Conservation (phyloP, 2,797 vertebrate genomes). For the Mormyrus proboscirostris region DNA sequence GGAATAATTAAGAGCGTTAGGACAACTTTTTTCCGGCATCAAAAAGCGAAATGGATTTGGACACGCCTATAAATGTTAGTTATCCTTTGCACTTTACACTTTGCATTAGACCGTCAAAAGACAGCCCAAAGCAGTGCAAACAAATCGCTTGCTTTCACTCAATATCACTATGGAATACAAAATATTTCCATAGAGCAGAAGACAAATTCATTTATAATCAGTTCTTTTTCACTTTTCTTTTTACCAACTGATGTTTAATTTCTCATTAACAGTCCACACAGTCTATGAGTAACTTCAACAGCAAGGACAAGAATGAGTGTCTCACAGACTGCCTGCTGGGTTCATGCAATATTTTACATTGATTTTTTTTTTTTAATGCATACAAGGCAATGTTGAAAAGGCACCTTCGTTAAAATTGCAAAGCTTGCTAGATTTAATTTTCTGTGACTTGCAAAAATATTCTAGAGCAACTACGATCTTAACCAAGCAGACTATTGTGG, state of each 20-base stretch:
- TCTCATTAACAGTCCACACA: background rate
- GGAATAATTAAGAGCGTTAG: background rate
- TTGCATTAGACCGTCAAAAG: no score
- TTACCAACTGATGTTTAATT: background rate
- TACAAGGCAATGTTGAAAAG: background rate
- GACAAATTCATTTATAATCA: background rate
- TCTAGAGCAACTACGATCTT: background rate
- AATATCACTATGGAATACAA: background rate
- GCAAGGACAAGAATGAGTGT: background rate
- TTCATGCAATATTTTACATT: background rate
- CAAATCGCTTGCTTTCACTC: background rate
- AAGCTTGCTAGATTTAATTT: background rate
- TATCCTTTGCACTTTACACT: no score
- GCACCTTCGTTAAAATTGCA: background rate
- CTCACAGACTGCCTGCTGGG: background rate
- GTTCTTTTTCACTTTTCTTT: background rate
- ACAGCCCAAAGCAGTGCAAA: background rate
- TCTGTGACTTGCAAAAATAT: background rate
- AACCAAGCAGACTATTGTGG: background rate
- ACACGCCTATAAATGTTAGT: no score
- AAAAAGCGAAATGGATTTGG: background rate
- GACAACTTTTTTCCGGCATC: background rate
- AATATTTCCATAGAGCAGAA: background rate
- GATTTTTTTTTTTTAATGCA: background rate
- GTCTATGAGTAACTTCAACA: background rate